phyloP scores from a whole-genome alignment of 1,140 invertebrate species.

The Pseudobourletiella spinata region DNA sequence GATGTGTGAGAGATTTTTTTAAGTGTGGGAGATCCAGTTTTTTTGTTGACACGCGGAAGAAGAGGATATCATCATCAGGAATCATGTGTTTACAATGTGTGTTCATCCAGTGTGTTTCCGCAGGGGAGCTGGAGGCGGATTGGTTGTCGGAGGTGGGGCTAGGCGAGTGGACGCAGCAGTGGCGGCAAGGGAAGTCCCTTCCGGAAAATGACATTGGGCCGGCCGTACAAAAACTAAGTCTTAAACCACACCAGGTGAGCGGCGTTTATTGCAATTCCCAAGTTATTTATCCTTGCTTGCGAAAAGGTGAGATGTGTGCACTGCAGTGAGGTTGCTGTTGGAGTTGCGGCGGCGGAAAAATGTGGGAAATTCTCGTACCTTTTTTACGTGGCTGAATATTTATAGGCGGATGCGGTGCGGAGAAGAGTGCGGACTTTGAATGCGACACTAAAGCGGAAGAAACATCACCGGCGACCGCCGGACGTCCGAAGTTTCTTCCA shows the following conservation, averaged over 20 bases:
- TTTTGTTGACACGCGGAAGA: no score
- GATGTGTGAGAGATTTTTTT: no score
- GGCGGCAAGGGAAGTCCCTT: conserved; percentile 51
- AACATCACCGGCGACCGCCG: conserved; percentile 44
- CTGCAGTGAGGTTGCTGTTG: no score
- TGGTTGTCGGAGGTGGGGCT: conserved; percentile 53
- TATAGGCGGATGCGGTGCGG: conserved; percentile 62
- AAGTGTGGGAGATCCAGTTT: no score
- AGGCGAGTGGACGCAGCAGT: conserved; percentile 49
- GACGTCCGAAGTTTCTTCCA: conserved; percentile 35
- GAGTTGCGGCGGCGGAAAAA: no score
- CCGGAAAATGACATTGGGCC: conserved; percentile 50
- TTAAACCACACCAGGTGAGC: conserved; percentile 42
- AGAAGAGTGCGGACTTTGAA: conserved; percentile 65
- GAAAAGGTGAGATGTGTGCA: no score
- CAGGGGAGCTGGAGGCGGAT: conserved; percentile 51
- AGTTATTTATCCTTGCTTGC: no score
- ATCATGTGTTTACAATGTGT: not conserved
- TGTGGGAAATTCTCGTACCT: no score
- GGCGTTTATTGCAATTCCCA: no score
- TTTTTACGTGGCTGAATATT: no score
- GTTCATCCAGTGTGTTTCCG: conserved; percentile 41
- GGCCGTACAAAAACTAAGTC: conserved; percentile 48
- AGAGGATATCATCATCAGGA: no score
- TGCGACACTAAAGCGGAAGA: conserved; percentile 60